Evolutionary conservation across 2,888 invertebrate genomes (phyloP).

Genomic region (Leucophenga montana): DNA sequence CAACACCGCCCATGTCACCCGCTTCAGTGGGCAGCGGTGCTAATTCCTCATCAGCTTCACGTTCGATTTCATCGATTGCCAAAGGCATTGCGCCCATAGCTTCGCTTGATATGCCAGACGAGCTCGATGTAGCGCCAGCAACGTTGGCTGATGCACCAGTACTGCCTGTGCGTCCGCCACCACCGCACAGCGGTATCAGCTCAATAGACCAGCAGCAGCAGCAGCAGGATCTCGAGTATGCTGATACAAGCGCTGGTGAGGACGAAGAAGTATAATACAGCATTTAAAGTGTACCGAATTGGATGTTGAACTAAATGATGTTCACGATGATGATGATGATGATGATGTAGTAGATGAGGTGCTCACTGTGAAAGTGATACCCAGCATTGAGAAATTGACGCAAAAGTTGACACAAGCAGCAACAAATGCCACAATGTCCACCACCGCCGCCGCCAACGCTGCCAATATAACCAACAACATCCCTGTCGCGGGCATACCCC

Average conservation of each 20-base stretch:
- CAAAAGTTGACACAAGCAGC: not conserved
- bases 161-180: constrained; percentile 61
- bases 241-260: constrained; percentile 76
- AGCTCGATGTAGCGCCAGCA: constrained; percentile 50
- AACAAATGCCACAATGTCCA: not conserved
- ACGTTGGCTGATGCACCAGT: constrained; percentile 50
- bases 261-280: constrained; percentile 74
- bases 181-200: constrained; percentile 73
- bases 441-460: constrained; percentile 9
- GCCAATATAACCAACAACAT: not conserved
- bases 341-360: constrained; percentile 47
- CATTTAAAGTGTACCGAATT: constrained; percentile 70
- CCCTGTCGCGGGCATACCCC: constrained; percentile 35
- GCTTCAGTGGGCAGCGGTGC: constrained; percentile 44
- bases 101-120: constrained; percentile 66
- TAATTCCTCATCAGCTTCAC: constrained; percentile 39
- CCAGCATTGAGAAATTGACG: constrained; percentile 9
- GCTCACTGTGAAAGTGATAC: constrained; percentile 42
- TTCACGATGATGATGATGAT: constrained; percentile 44
- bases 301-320: constrained; percentile 71
- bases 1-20: constrained; percentile 64
- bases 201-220: constrained; percentile 75
- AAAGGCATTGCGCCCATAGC: constrained; percentile 69
- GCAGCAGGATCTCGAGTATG: constrained; percentile 76
- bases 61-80: constrained; percentile 52